Evolutionary conservation across 92 coral and sea anemone species (phyloP), one percentile per base, ranked within the genome.

Genomic region (Hydrozoanthus gracilis): DNA sequence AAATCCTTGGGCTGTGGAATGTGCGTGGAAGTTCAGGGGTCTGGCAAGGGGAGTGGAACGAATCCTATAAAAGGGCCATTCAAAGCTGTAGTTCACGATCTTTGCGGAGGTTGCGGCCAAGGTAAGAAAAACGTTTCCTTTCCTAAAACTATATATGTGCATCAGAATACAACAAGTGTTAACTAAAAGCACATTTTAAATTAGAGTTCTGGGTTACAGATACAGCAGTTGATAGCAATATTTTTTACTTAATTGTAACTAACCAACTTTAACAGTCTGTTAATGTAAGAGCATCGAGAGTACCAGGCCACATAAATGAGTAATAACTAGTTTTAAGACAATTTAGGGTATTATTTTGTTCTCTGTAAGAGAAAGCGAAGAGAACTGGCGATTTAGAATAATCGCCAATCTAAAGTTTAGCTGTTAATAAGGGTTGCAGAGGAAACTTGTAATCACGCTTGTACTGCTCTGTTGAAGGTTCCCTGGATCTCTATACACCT

Each of bases 1-100:
- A 89, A 89, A 48, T 88, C 92, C 7, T 87, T 93, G 44, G 97
- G 97, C 12, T 93, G 97, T 46, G 97, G 97, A 46, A 94, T 92
- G 98, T 94, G 98, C 82, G 76, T 92, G 35, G 91, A 92, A 82
- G 92, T 94, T 27, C 83, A 27, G 7, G 95, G 95, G 11, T 16
- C 89, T 9, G 95, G 98, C 3, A 86, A 82, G 58, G 95, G 93
- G 4, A 88, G 90, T 46, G 96, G 93, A 6, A 10, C 39, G 12
- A 64, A 82, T 70, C 95, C 98, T 0, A 91, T 94, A 12, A 92
- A 78, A 16, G 98, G 95, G 0, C 77, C 86, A 5, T 64, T 55
- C 14, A 94, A 79, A 60, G 95, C 87, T 17, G 71, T 92, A 11
- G 86, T 92, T 55, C 93, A 92, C 44, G 98, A 94, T 78, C 82